Evolutionary conservation across 2,113 vertebrate species (phyloP), one percentile per base, ranked within the genome.

Genomic region (Peucedramus taeniatus): DNA sequence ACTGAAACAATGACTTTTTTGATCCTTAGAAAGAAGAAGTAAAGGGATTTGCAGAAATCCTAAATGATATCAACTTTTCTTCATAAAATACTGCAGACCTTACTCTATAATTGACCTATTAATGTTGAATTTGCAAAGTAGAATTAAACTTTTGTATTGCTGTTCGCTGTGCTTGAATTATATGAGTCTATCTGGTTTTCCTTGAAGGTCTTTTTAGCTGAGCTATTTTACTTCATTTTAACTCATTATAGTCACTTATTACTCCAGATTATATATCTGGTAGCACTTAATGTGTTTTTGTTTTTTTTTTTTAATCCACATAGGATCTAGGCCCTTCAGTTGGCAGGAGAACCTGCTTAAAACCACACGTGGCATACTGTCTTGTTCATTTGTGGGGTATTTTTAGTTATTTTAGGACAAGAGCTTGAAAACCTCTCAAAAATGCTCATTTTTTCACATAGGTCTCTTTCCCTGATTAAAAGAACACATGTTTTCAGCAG

Each of bases 261-360:
- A 87, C 95, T 97, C 97, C 95, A 97, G 97, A 97, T 97, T 97
- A 98, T 94, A 96, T 96, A 91, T 95, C 94, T 97, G 92, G 93
- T 95, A 95, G 80, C 92, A 97, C 97, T 98, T 96, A 88, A 86
- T 98, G 95, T n/a, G n/a, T n/a, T n/a, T n/a, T n/a, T n/a, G n/a
- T n/a, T n/a, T n/a, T n/a, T n/a, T n/a, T n/a, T n/a, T n/a, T n/a
- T n/a, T n/a, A n/a, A 97, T 96, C 96, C 95, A 96, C 42, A 69
- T 56, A 98, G 97, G 95, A 95, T 84, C 92, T 84, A 80, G 60
- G 51, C 45, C 91, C 86, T 80, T 93, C 90, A 87, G 54, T 64
- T 96, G 94, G 89, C 94, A 97, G 83, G 69, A 96, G 89, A 94
- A 74, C 83, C 39, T 81, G 37, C 83, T 92, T 37, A 69, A 94